Evolutionary conservation across 2,888 invertebrate genomes (phyloP), one percentile per base, ranked within the genome.

Genomic region (Celastrina argiolus): DNA sequence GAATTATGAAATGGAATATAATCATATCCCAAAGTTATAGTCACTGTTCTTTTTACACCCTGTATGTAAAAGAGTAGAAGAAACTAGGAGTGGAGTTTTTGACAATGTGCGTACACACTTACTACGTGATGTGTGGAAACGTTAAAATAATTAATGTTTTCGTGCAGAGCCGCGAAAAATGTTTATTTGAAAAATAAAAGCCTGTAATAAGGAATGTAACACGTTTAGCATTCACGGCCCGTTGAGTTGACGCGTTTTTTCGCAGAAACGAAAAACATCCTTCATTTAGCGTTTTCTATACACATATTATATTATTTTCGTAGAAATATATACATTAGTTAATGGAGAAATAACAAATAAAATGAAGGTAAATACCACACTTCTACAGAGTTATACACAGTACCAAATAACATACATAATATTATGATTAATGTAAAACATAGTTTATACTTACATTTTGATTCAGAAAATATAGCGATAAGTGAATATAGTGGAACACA

Each of bases 61-160:
- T n/a, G n/a, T n/a, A 1, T 10, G 8, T 36, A 10, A 45, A 45
- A 0, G 2, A n/a, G 4, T 10, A 22, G 16, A 16, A 42, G 16
- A 42, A 42, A 8, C 0, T 16, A 45, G 12, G 5, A 61, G 2
- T 22, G 61, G 34, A 16, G 61, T 36, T 22, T 61, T 14, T 22
- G 22, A 36, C 22, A 5, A 22, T 59, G 34, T 61, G 61, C 39
- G 39, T 18, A 61, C 61, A 36, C 61, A 39, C 39, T 36, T 22
- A 61, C 39, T 39, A 39, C 61, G 39, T 61, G 39, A 61, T 39
- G 14, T 61, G 61, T 61, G 34, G 16, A 12, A 36, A 61, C 34
- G 18, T 34, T 61, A 34, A 61, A 12, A 26, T 22, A 12, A 61
- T 36, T 18, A 61, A 61, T 61, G 39, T 61, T 61, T 61, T 61